These are phyloP conservation scores for Trochalopteron elliotii DNA, from an alignment of 2,113 vertebrate species.

Conservation along the genomic window DNA sequence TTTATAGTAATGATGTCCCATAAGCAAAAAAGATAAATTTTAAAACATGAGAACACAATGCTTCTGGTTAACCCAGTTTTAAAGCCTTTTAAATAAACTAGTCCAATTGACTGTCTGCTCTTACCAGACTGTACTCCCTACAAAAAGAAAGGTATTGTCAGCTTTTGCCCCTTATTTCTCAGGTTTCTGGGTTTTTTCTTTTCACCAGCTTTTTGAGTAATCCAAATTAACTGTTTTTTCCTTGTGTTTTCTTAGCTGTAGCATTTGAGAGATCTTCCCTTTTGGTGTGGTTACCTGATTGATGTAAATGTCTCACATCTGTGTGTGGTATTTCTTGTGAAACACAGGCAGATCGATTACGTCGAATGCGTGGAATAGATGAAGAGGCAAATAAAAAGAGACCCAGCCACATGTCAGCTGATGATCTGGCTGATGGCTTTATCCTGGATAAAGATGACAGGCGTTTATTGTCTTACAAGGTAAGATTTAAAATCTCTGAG, in stretches of 20 bases:
- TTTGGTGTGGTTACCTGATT: background rate
- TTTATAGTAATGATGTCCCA: background rate
- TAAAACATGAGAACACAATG: background rate
- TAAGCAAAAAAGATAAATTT: background rate
- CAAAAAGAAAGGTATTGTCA: background rate
- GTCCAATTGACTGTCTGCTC: background rate
- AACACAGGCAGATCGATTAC: constrained; percentile 85
- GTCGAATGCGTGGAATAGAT: constrained; percentile 86
- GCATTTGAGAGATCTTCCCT: background rate
- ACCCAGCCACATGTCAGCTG: constrained; percentile 83
- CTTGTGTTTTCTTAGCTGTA: background rate
- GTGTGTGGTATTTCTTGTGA: background rate
- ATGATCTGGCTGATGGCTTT: constrained; percentile 92
- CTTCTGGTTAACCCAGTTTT: background rate
- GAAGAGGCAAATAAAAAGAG: constrained; percentile 39
- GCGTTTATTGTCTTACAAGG: constrained; percentile 84
- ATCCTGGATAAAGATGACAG: constrained; percentile 85
- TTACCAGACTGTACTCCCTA: background rate
- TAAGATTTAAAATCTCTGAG: constrained; percentile 12
- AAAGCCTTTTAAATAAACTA: background rate
- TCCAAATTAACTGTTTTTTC: background rate
- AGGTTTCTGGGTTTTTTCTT: background rate
- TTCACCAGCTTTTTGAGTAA: background rate
- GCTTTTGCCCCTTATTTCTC: background rate
- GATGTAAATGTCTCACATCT: background rate